Base-by-base conservation (phyloP, 1,140 invertebrate genomes). In the Drosophila nebulosa region DNA sequence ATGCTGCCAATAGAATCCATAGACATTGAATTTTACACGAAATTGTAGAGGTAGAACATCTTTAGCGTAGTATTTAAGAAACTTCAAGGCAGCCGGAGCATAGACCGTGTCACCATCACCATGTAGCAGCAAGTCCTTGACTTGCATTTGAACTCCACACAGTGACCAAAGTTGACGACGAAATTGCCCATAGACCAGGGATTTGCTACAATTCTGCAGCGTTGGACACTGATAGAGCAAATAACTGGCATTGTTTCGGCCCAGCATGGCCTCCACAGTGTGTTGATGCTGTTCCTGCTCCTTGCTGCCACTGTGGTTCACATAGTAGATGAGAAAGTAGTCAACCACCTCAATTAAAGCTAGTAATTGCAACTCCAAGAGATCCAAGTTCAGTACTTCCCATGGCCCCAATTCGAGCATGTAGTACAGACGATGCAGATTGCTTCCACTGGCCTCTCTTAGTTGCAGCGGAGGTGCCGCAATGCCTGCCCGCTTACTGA, bases 1-100 rank as follows among this genome's bases (percentile, higher is more conserved):
- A 91, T 95, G 94, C 51, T 94, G 93, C 94, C 94, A 95, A 73
- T 93, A 95, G 70, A 95, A 95, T 10, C 95, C 95, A 78, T 94
- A 95, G 1, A 95, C 94, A 2, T 93, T 94, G 93, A 94, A 95
- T 66, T 94, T 92, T n/a, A 95, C 74, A 56, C 94, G 92, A 70
- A 95, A 95, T 27, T 92, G 92, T 21, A 88, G 14, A 0, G 83
- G 83, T 22, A 89, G 60, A 53, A 90, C 76, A 64, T 84, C 78
- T 91, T 93, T 94, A 24, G 94, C 93, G 73, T 90, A 90, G 42
- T 90, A 90, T 83, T 95, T 95, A 21, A 95, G 92, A 90, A 94
- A 95, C 85, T 93, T 93, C 3, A 95, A 74, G 9, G 94, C 94
- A 36, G 92, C 90, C 4, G 92, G 91, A 46, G 94, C 94, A 24